phyloP scores from a whole-genome alignment of 2,888 invertebrate genomes.

The Hofmannophila pseudospretella region DNA sequence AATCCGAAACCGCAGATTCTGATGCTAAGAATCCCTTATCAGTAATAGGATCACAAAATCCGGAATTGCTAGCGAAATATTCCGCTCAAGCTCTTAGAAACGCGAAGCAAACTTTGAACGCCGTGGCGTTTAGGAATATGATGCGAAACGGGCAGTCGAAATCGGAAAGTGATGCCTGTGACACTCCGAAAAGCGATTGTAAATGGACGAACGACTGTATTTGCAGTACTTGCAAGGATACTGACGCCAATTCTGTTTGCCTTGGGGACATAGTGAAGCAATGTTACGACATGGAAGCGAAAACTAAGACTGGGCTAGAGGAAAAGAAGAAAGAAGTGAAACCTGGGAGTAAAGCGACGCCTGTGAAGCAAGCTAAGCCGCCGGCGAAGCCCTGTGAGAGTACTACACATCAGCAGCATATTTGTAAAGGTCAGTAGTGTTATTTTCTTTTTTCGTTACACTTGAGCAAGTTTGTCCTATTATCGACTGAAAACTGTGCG shows the following conservation, averaged over 20 bases:
- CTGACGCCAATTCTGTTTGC: conserved; percentile 32
- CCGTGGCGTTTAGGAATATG: conserved; percentile 57
- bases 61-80: conserved; percentile 58
- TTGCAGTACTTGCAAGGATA: conserved; percentile 49
- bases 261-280: conserved; percentile 48
- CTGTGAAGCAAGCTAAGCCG: conserved; percentile 36
- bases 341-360: conserved; percentile 28
- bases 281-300: conserved; percentile 41
- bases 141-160: conserved; percentile 53
- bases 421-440: conserved; percentile 68
- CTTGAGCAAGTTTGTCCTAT: too few species aligned
- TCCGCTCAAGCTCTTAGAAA: conserved; percentile 60
- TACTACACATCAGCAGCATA: conserved; percentile 59
- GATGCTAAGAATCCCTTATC: conserved; percentile 29
- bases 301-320: conserved; percentile 31
- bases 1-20: conserved; percentile 14
- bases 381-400: conserved; percentile 49
- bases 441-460: too few species aligned
- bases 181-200: conserved; percentile 56
- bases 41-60: conserved; percentile 40
- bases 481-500: too few species aligned
- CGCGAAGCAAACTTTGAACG: conserved; percentile 60
- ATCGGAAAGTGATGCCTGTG: conserved; percentile 59
- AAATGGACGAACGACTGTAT: conserved; percentile 66
- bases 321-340: conserved; percentile 34